A percentile compares a stretch with the other conserved stretches of the same genome.
Evolutionary conservation across 2,113 vertebrate species (phyloP).

Genomic region (Hymenochirus boettgeri): DNA sequence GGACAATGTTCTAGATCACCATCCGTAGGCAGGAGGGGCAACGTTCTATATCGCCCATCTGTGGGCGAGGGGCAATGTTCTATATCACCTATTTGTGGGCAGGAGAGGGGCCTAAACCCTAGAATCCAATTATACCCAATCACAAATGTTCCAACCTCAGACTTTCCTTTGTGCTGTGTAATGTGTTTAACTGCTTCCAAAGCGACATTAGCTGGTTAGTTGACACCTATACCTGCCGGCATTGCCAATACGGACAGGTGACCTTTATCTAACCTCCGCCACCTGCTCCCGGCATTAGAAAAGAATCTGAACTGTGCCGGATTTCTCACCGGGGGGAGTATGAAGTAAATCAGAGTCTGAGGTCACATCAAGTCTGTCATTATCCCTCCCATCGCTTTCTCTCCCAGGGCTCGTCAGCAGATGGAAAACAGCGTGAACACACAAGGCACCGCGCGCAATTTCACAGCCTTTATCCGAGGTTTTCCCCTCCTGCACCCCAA

Average conservation of each 20-base stretch:
- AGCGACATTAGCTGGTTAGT: too few relatives aligned
- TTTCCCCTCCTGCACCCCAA: conserved; percentile 48
- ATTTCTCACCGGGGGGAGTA: conserved; percentile 71
- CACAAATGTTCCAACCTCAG: too few relatives aligned
- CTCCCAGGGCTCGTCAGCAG: conserved; percentile 75
- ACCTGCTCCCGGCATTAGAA: conserved; percentile 79
- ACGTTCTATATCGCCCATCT: too few relatives aligned
- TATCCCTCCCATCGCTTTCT: conserved; percentile 54
- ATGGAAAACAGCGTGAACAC: conserved; percentile 77
- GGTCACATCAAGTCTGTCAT: conserved; percentile 74
- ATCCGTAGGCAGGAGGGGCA: too few relatives aligned
- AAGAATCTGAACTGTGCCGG: conserved; percentile 72
- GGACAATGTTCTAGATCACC: too few relatives aligned
- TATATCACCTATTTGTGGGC: too few relatives aligned
- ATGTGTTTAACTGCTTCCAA: too few relatives aligned
- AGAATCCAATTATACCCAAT: too few relatives aligned
- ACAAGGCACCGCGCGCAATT: conserved; percentile 66
- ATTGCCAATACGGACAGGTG: conserved; percentile 3
- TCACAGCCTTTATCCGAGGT: conserved; percentile 65
- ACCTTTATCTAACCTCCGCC: conserved; percentile 36
- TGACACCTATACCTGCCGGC: too few relatives aligned
- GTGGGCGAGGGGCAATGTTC: too few relatives aligned
- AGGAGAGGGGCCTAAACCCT: too few relatives aligned
- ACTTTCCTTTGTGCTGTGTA: too few relatives aligned
- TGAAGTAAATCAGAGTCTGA: conserved; percentile 78